Evolutionary conservation across 1,140 invertebrate genomes (phyloP), one percentile per base, ranked within the genome.

Genomic region (Camponotus floridanus): DNA sequence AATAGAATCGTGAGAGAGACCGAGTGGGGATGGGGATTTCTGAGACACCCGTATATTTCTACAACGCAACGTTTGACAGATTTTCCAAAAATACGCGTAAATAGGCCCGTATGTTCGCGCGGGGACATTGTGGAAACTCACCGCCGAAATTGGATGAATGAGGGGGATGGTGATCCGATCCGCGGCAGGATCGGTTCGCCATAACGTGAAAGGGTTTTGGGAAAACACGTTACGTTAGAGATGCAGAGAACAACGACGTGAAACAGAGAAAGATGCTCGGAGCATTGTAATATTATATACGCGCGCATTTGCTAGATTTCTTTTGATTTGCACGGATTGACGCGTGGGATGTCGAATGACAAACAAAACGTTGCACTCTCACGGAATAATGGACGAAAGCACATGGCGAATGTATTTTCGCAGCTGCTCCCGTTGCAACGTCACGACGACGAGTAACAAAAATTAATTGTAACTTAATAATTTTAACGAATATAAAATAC

Each of bases 21-120:
- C 39, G 48, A 36, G 59, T 3, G 48, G 18, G 62, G 59, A 68
- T 42, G 70, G 84, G 73, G 86, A 78, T 59, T 55, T 85, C 42
- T 83, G 89, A 68, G 86, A 89, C 92, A 92, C 91, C 89, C 92
- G 92, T 92, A 92, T 93, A 92, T 93, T 90, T 87, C 86, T 85
- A 51, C 55, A 59, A 73, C 87, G 91, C 86, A 92, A 93, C 89
- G 71, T 91, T 92, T 90, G 92, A 92, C 91, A 91, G 92, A 93
- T 94, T 94, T 93, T 92, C 86, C 88, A 93, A 94, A 95, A 93
- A 93, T 92, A 92, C 88, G 87, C 89, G 91, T 94, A 95, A 95
- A 95, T 94, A 94, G 90, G 88, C 94, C 94, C 94, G 94, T 95
- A 95, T 95, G 93, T 88, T 92, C 86, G 83, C 70, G 87, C 36